phyloP scores from a whole-genome alignment of 2,113 vertebrate species.

The Gavia stellata region DNA sequence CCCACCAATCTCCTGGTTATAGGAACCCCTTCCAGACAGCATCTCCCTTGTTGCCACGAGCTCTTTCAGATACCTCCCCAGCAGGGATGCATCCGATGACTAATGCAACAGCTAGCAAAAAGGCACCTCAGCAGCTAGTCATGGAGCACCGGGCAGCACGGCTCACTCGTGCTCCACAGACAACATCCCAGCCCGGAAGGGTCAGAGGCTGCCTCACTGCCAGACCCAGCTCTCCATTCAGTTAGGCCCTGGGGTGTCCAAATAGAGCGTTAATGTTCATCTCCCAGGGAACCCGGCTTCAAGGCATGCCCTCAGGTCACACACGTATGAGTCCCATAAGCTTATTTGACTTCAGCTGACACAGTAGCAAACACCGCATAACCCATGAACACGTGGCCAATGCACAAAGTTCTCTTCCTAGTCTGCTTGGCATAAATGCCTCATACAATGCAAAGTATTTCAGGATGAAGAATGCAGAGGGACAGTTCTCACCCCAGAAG shows the following conservation, averaged over 20 bases:
- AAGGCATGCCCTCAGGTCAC: neutral
- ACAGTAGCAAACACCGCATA: neutral
- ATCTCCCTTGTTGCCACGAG: neutral
- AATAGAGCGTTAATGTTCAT: fast-evolving
- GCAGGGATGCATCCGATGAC: neutral
- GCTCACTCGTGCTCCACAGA: neutral
- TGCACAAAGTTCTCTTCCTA: neutral
- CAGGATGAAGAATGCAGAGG: neutral
- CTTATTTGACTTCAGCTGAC: neutral
- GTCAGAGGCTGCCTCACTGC: neutral
- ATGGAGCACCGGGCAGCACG: fast-evolving
- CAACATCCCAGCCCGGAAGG: neutral
- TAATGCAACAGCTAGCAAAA: neutral
- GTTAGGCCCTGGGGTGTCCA: neutral
- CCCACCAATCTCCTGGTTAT: neutral
- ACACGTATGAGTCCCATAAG: neutral
- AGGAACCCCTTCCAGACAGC: neutral
- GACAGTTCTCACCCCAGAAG: neutral
- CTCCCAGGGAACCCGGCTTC: neutral
- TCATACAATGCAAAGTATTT: fast-evolving
- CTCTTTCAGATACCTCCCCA: neutral
- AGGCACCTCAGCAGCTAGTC: neutral
- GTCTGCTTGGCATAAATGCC: neutral
- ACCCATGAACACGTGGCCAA: neutral
- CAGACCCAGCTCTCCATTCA: neutral